Base-by-base conservation (phyloP, 2,113 vertebrate genomes). In the Plecturocebus donacophilus region DNA sequence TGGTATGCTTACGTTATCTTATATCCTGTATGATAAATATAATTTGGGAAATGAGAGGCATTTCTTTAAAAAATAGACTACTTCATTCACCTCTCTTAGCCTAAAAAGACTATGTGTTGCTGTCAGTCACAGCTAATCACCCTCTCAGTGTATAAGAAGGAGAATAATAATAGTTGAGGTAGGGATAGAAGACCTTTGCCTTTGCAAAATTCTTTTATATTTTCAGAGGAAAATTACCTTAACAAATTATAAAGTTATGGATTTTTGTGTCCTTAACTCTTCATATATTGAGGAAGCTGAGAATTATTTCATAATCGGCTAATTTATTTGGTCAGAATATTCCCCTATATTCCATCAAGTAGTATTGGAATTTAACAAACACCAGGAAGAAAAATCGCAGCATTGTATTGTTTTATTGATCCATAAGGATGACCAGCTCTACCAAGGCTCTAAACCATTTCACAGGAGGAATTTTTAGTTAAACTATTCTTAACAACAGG, bases 341-440 rank as follows among this genome's bases (percentile, higher is more conserved):
- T 56, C 32, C 61, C 6, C 11, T 87, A 21, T 20, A 3, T 54
- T 91, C 52, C 2, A 64, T 16, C 4, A 75, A 32, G 42, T 49
- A 61, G 3, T 75, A 40, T 20, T 91, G 25, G 77, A 87, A 81
- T 79, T 73, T 85, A 73, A 45, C 40, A 95, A 85, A 85, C 79
- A 35, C 10, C 19, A 80, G 52, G 35, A 89, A 94, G 87, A 87
- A 96, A 92, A 96, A 87, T 56, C 49, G 19, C 35, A 40, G 5
- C 84, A 23, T 49, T 90, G 20, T 68, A 89, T 58, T 96, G 35
- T 81, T 93, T 96, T 90, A 95, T 96, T 94, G 84, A 89, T 95
- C 56, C 23, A 52, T 96, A 87, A 76, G 14, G 40, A 84, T 45
- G 64, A 82, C 61, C 23, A 90, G 20, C 1, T 20, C n/a, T 85